Evolutionary conservation across 2,113 vertebrate genomes (phyloP), one percentile per base, ranked within the genome.

Genomic region (Monopterus albus): DNA sequence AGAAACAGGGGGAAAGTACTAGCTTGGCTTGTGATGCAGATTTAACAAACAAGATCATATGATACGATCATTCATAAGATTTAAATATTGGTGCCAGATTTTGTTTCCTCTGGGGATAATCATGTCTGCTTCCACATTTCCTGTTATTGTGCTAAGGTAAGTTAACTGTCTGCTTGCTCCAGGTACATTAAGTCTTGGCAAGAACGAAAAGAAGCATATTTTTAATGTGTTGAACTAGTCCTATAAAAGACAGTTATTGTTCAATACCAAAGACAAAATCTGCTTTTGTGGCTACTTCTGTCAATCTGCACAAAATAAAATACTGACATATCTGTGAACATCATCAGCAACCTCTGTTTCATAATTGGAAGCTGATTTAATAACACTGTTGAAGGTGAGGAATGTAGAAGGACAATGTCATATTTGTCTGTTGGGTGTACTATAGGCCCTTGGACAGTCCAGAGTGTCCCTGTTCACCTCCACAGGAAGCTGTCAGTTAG

Each of bases 321-420:
- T 28, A 51, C 51, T 39, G n/a, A 2, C 4, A 45, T 69, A 23
- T 18, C 1, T 38, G 13, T 62, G 64, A 35, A 15, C 7, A 17
- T 42, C 35, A 49, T 10, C 31, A 49, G 28, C 38, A 25, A 23
- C 39, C 45, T 33, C 62, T 29, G 28, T 8, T 42, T 72, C 20
- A 76, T 76, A 61, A 72, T 70, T 75, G 63, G 59, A 76, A 60
- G 25, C 33, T 72, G 68, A 62, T 83, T 75, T 82, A 55, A 87
- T 71, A 20, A 38, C 17, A 35, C 72, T 62, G 53, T 17, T 57
- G 45, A 60, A 76, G 68, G 80, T 86, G 79, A 76, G 80, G 80
- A 82, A 90, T 82, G 73, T 87, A 50, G 55, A 80, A 42, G 20
- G 84, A 26, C 17, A 7, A 53, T 74, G 78, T 17, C 55, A 85